Evolutionary conservation across 2,888 invertebrate species (phyloP).

Genomic region (Neria commutata): DNA sequence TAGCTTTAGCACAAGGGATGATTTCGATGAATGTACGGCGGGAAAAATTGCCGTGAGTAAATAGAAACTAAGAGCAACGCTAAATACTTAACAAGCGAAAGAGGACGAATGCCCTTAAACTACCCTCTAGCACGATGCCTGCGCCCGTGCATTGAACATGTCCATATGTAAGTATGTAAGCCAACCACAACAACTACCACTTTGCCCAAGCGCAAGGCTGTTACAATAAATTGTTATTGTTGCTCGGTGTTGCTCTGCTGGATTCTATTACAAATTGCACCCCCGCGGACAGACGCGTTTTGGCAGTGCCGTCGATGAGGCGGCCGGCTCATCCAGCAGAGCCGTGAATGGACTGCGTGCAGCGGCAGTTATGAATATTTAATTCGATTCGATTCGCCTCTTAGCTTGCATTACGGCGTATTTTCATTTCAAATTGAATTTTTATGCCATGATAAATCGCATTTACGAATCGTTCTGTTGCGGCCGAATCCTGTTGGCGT

Average conservation of each 20-base stretch:
- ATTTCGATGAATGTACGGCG: conserved; percentile 3
- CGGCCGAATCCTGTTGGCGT: conserved; percentile 8
- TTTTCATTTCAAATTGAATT: conserved; percentile 35
- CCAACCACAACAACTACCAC: not conserved
- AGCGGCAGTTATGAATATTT: conserved; percentile 55
- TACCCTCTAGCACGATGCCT: conserved; percentile 10
- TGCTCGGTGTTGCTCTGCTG: conserved; percentile 7
- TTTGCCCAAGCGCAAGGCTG: not conserved
- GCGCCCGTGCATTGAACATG: not conserved
- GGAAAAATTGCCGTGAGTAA: too few species aligned
- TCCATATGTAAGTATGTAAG: not conserved
- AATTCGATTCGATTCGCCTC: conserved; percentile 46
- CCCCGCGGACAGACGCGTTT: not conserved
- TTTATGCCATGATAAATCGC: conserved; percentile 22
- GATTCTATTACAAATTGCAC: not conserved
- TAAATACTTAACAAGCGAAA: too few species aligned
- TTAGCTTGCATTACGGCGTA: conserved; percentile 20
- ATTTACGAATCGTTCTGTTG: conserved; percentile 16
- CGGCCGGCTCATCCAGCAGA: conserved; percentile 18
- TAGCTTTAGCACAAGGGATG: too few species aligned
- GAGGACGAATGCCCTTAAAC: too few species aligned
- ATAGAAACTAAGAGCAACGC: not conserved
- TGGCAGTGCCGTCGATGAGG: conserved; percentile 14
- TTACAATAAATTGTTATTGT: conserved; percentile 8
- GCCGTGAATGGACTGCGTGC: conserved; percentile 1